Conservation (phyloP, 2,797 vertebrate genomes). For the Glyptemys insculpta region DNA sequence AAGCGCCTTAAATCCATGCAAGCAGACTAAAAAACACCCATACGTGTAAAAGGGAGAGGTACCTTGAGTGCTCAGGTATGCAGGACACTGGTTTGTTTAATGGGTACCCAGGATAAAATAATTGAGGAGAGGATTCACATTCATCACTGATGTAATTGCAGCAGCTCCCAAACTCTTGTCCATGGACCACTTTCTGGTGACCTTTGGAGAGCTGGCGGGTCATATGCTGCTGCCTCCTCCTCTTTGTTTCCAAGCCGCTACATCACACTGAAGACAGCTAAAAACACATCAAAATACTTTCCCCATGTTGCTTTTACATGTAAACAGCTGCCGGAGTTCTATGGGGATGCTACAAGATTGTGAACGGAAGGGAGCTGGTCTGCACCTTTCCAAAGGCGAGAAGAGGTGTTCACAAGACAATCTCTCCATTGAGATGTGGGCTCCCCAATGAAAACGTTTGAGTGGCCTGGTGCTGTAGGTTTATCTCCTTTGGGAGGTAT, state of each 20-base stretch:
- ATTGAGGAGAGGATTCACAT: fast-evolving
- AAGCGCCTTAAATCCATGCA: neutral
- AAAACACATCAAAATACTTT: neutral
- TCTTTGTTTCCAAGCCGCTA: neutral
- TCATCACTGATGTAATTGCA: fast-evolving
- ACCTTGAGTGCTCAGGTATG: neutral
- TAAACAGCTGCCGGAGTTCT: neutral
- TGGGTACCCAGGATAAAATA: neutral
- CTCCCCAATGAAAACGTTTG: neutral
- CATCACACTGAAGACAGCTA: neutral
- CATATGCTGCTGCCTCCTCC: too few relatives aligned
- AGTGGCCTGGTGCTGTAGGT: neutral
- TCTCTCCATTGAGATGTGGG: neutral
- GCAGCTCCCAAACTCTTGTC: neutral
- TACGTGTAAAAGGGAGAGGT: neutral
- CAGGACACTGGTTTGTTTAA: too few relatives aligned
- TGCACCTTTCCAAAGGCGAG: neutral
- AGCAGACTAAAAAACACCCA: neutral
- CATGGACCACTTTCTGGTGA: neutral
- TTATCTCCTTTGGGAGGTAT: neutral
- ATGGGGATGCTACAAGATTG: fast-evolving
- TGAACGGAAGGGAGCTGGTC: fast-evolving
- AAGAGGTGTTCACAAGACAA: neutral
- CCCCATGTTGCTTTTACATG: neutral
- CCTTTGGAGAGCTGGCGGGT: neutral